Percentiles rank a stretch among this genome's conserved stretches.
phyloP scores from a whole-genome alignment of 2,888 invertebrate species.

The Agrypnus murinus region DNA sequence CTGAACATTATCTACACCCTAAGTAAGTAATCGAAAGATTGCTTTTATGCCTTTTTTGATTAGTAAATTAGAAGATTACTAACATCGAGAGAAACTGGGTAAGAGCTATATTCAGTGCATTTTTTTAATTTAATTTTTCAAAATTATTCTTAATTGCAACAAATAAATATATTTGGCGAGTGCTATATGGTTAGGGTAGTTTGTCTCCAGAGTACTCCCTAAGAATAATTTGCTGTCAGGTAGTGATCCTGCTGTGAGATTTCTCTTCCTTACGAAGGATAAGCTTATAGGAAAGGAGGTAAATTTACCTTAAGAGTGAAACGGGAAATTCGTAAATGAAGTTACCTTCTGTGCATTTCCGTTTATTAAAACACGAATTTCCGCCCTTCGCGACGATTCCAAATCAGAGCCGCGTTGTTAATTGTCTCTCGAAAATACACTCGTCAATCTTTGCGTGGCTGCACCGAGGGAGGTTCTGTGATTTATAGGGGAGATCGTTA shows the following conservation, averaged over 20 bases:
- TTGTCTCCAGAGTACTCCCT: constrained; percentile 38
- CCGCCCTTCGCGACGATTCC: constrained; percentile 39
- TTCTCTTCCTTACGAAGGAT: constrained; percentile 40
- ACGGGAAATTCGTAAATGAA: constrained; percentile 45
- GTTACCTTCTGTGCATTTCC: constrained; percentile 46
- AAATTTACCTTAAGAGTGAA: constrained; percentile 34
- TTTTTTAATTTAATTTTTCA: no score
- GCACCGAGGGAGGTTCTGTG: constrained; percentile 35
- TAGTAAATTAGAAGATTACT: no score
- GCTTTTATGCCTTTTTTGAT: no score
- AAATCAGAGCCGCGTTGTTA: constrained; percentile 42
- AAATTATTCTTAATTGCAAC: constrained; percentile 22
- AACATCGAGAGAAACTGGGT: no score
- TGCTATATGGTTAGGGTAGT: constrained; percentile 40
- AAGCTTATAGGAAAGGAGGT: constrained; percentile 23
- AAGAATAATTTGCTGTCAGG: constrained; percentile 44
- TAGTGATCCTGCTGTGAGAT: constrained; percentile 54
- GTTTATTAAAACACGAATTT: constrained; percentile 45
- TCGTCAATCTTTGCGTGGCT: constrained; percentile 41
- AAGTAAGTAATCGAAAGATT: no score
- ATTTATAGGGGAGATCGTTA: constrained; percentile 46
- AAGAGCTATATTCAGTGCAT: no score
- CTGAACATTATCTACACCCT: no score
- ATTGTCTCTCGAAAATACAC: constrained; percentile 44
- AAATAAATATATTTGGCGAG: constrained; percentile 40